Evolutionary conservation across 53 echinoderm and acorn worm species (phyloP).

Genomic region (Mesocentrotus franciscanus): DNA sequence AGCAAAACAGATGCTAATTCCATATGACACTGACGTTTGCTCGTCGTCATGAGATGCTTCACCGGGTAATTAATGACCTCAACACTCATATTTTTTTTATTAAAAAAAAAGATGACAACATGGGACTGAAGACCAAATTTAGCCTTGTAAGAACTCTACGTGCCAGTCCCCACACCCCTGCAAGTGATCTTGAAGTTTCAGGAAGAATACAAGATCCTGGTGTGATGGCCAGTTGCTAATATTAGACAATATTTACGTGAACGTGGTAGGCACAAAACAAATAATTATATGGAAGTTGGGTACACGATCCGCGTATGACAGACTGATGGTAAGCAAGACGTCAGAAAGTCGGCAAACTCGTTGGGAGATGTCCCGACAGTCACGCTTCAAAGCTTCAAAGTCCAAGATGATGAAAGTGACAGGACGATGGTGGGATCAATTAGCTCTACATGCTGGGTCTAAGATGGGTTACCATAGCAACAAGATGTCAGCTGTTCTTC

Average conservation of each 20-base stretch:
- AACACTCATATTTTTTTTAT: slow-evolving; percentile 61
- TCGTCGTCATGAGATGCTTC: slow-evolving; percentile 30
- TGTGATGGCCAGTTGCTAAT: slow-evolving; percentile 23
- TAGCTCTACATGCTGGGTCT: slow-evolving; percentile 47
- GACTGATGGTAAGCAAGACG: neutral
- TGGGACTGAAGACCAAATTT: neutral
- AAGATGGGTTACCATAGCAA: slow-evolving; percentile 31
- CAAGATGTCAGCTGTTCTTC: slow-evolving; percentile 48
- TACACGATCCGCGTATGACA: neutral
- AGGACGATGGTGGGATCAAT: slow-evolving; percentile 42
- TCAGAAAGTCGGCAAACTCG: slow-evolving; percentile 8
- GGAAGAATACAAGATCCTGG: neutral
- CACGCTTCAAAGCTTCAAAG: slow-evolving; percentile 14
- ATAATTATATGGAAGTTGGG: neutral
- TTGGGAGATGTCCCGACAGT: neutral
- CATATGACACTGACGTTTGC: slow-evolving; percentile 42
- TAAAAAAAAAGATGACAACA: slow-evolving; percentile 32
- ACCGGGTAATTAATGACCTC: slow-evolving; percentile 40
- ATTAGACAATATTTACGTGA: slow-evolving; percentile 12
- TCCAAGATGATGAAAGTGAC: slow-evolving; percentile 37
- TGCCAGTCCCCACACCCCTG: slow-evolving; percentile 43
- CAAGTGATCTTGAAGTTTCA: neutral
- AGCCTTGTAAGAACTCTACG: neutral
- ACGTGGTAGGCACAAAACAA: slow-evolving; percentile 20
- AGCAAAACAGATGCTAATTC: slow-evolving; percentile 56